A percentile compares a stretch with the other conserved stretches of the same genome.
phyloP scores from a whole-genome alignment of 2,113 vertebrate species.

The Toxostoma redivivum region DNA sequence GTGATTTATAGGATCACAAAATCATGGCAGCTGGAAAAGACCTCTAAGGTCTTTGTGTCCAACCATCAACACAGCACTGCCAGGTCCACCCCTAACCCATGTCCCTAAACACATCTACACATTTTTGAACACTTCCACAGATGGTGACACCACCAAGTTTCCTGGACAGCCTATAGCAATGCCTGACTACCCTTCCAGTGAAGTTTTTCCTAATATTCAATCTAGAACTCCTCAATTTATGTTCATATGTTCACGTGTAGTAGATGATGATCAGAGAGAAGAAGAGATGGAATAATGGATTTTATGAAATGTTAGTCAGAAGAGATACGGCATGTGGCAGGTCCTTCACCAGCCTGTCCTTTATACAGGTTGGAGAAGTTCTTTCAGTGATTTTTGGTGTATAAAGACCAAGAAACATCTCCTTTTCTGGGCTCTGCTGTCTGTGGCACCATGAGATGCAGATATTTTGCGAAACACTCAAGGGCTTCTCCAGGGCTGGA shows the following conservation, averaged over 20 bases:
- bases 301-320: not conserved
- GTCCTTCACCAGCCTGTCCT: not conserved
- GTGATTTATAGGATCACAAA: not conserved
- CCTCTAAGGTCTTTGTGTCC: too few relatives aligned
- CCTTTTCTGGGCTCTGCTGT: not conserved
- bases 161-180: not conserved
- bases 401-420: not conserved
- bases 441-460: not conserved
- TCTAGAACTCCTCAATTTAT: not conserved
- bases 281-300: not conserved
- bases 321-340: rapidly evolving
- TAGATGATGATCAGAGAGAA: not conserved
- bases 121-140: not conserved
- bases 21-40: not conserved
- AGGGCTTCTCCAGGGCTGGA: not conserved
- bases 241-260: not conserved
- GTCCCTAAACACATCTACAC: not conserved
- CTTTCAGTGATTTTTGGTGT: not conserved
- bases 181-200: not conserved
- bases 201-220: not conserved
- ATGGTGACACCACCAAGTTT: too few relatives aligned
- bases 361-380: not conserved
- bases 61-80: not conserved
- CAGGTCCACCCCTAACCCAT: too few relatives aligned
- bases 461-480: not conserved